Conservation (phyloP, 2,797 vertebrate genomes). For the Cottoperca gobio region DNA sequence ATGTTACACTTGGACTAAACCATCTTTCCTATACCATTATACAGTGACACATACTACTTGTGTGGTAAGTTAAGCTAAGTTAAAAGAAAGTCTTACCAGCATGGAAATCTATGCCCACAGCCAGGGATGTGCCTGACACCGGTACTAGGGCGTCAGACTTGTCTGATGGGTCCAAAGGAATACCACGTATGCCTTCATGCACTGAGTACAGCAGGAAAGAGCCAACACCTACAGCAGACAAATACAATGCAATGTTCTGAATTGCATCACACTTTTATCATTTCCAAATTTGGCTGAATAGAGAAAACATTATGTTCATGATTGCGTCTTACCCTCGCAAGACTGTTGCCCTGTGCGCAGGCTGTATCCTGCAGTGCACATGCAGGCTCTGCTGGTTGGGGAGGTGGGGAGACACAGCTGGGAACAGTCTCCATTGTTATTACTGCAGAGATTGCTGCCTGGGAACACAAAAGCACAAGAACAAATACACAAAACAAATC, state of each 20-base stretch:
- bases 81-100: conserved; percentile 84
- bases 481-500: conserved; percentile 64
- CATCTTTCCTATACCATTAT: background rate
- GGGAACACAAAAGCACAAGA: conserved; percentile 57
- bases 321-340: conserved; percentile 91
- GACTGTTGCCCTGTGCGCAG: conserved; percentile 93
- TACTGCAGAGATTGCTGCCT: conserved; percentile 93
- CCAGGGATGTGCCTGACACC: conserved; percentile 94
- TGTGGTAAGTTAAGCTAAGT: no score
- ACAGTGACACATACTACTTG: background rate
- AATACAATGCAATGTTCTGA: background rate
- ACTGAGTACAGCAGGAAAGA: conserved; percentile 97
- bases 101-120: conserved; percentile 97
- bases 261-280: background rate
- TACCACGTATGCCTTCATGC: conserved; percentile 96
- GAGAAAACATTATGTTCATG: background rate
- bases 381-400: conserved; percentile 89
- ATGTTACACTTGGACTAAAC: background rate
- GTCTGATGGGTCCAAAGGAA: conserved; percentile 94
- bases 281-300: background rate
- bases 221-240: conserved; percentile 88
- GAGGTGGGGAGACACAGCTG: conserved; percentile 98
- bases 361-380: conserved; percentile 98
- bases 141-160: conserved; percentile 96
- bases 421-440: conserved; percentile 95